Evolutionary conservation across 2,113 vertebrate genomes (phyloP).

Genomic region (Aix galericulata): DNA sequence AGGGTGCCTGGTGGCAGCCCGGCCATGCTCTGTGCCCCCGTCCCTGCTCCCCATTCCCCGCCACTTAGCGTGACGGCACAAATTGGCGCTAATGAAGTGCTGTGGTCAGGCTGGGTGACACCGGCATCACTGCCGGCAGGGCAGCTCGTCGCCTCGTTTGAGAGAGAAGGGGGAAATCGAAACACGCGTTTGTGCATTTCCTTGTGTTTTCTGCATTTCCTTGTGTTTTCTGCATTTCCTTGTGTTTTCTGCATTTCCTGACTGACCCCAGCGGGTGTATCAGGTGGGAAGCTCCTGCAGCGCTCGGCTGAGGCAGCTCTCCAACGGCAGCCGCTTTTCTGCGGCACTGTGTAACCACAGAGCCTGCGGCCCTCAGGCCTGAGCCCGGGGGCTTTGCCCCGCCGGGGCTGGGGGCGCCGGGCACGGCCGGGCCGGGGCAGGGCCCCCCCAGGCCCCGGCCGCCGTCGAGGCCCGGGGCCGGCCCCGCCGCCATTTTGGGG

Average conservation of each 20-base stretch:
- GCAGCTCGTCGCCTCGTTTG: neutral
- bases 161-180: neutral
- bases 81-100: conserved; percentile 74
- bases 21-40: neutral
- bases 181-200: neutral
- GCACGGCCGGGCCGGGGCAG: too few relatives aligned
- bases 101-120: neutral
- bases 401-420: too few relatives aligned
- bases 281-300: neutral
- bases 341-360: rapidly evolving
- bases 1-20: neutral
- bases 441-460: too few relatives aligned
- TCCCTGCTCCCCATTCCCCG: neutral
- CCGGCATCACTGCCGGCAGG: neutral
- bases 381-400: too few relatives aligned
- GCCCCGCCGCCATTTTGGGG: neutral
- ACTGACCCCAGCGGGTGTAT: neutral
- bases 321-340: neutral
- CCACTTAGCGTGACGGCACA: conserved; percentile 52
- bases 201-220: neutral
- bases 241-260: neutral
- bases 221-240: neutral
- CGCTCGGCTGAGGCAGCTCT: rapidly evolving
- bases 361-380: neutral
- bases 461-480: too few relatives aligned